Evolutionary conservation across 2,888 invertebrate species (phyloP).

Genomic region (Apamea monoglypha): DNA sequence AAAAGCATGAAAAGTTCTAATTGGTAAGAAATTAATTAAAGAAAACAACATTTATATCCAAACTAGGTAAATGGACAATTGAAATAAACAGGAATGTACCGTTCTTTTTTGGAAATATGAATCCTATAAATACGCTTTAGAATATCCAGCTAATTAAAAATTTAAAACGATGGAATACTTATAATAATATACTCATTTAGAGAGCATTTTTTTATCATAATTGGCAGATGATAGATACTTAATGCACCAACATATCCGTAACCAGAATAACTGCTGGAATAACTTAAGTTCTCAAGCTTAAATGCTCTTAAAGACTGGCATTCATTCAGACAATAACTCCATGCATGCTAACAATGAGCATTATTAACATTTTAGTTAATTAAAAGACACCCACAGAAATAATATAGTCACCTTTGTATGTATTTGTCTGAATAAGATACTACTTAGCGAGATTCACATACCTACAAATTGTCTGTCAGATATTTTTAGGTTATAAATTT

Average conservation of each 20-base stretch:
- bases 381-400: slow-evolving; percentile 48
- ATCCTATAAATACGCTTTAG: too few species aligned
- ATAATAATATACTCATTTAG: too few species aligned
- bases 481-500: background rate
- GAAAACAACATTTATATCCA: too few species aligned
- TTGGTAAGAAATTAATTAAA: background rate
- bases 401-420: slow-evolving; percentile 35
- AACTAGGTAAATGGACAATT: too few species aligned
- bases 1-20: background rate
- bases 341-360: slow-evolving; percentile 64
- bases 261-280: slow-evolving; percentile 57
- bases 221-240: slow-evolving; percentile 18
- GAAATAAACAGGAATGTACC: background rate
- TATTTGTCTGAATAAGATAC: slow-evolving; percentile 38
- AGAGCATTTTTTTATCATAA: slow-evolving; percentile 3
- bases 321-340: slow-evolving; percentile 62
- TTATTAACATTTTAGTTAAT: slow-evolving; percentile 66
- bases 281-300: slow-evolving; percentile 61
- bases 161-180: background rate
- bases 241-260: slow-evolving; percentile 29
- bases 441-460: slow-evolving; percentile 33
- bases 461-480: slow-evolving; percentile 15
- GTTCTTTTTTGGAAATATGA: background rate
- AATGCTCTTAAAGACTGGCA: slow-evolving; percentile 49
- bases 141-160: too few species aligned